Conservation (phyloP, 2,113 vertebrate genomes). For the Coptodon bakossiorum region DNA sequence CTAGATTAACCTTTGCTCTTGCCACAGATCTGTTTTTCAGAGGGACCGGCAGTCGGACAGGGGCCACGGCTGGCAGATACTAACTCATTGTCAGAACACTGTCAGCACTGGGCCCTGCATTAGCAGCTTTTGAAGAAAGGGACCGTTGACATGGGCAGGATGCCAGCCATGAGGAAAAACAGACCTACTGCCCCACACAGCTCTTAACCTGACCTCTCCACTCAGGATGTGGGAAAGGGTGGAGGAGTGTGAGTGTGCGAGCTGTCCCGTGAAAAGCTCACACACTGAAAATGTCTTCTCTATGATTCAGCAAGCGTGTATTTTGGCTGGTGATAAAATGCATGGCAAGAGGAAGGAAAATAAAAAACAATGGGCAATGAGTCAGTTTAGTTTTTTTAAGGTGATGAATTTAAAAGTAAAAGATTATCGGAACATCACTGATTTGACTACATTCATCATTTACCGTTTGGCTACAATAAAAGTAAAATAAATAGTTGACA, state of each 20-base stretch:
- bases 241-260: not conserved
- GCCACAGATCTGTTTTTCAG: slow-evolving; percentile 62
- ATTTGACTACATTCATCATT: not conserved
- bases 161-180: slow-evolving; percentile 50
- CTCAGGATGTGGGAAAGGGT: slow-evolving; percentile 39
- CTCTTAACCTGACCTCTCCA: slow-evolving; percentile 51
- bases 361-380: not conserved
- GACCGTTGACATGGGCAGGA: slow-evolving; percentile 52
- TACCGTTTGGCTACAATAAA: not conserved
- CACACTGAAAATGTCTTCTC: not conserved
- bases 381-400: not conserved
- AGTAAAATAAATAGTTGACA: not conserved
- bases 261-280: not conserved
- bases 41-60: slow-evolving; percentile 33
- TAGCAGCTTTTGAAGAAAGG: slow-evolving; percentile 52
- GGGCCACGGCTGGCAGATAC: slow-evolving; percentile 42
- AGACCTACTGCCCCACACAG: slow-evolving; percentile 30
- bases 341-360: slow-evolving; percentile 23
- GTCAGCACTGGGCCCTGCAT: slow-evolving; percentile 42
- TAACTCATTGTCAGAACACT: slow-evolving; percentile 59
- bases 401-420: not conserved
- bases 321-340: slow-evolving; percentile 34
- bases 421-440: not conserved
- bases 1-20: slow-evolving; percentile 70
- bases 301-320: not conserved